Conservation (phyloP, 2,888 invertebrate genomes). For the Drepana falcataria region DNA sequence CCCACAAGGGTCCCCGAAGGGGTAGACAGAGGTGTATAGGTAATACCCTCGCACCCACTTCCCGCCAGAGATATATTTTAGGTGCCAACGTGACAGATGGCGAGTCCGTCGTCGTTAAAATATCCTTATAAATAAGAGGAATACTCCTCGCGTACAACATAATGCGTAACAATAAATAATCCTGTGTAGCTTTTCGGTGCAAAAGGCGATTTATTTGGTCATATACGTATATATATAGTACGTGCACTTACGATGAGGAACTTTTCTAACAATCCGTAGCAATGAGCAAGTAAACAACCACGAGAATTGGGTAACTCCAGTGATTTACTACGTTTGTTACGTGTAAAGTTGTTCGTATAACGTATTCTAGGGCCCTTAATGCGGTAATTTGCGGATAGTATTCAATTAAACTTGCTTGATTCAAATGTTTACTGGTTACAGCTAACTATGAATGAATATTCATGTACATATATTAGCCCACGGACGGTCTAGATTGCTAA, state of each 20-base stretch:
- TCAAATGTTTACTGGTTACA: slow-evolving; percentile 2
- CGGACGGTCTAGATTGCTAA: slow-evolving; percentile 9
- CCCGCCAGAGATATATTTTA: no score
- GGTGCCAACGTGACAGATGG: no score
- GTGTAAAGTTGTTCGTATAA: slow-evolving; percentile 11
- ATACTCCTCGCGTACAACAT: not conserved
- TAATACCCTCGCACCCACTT: no score
- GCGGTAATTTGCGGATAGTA: not conserved
- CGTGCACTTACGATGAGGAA: slow-evolving; percentile 5
- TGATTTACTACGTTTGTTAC: slow-evolving; percentile 1
- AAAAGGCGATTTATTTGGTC: not conserved
- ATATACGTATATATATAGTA: not conserved
- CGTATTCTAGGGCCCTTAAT: slow-evolving; percentile 7
- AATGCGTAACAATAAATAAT: slow-evolving; percentile 21
- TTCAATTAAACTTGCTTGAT: slow-evolving; percentile 1
- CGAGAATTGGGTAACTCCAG: slow-evolving; percentile 16
- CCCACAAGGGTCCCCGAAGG: not conserved
- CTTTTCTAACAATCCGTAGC: slow-evolving; percentile 31
- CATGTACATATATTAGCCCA: slow-evolving; percentile 6
- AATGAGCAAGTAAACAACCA: slow-evolving; percentile 29
- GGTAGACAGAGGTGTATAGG: no score
- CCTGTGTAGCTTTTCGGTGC: slow-evolving; percentile 16
- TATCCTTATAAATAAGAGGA: not conserved
- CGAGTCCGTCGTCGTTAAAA: no score
- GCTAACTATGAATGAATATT: slow-evolving; percentile 8